Evolutionary conservation across 2,797 vertebrate genomes (phyloP).

Genomic region (Bufotes viridis): DNA sequence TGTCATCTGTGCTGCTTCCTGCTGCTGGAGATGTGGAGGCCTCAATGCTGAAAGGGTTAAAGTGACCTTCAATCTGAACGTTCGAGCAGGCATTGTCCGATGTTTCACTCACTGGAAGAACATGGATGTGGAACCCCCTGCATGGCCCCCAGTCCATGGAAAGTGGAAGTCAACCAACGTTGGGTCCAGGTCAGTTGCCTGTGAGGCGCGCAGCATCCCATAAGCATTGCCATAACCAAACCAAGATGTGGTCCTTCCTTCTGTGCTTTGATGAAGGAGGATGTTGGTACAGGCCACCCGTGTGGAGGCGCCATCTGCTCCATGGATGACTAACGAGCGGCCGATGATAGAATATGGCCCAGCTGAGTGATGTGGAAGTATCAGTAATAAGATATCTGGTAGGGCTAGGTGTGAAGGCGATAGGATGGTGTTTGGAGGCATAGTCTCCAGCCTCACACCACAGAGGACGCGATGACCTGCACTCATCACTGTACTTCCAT

Average conservation of each 20-base stretch:
- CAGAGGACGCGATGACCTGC: slow-evolving; percentile 70
- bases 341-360: slow-evolving; percentile 67
- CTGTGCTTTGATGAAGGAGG: slow-evolving; percentile 68
- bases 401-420: slow-evolving; percentile 67
- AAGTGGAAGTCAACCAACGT: slow-evolving; percentile 71
- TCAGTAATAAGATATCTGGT: slow-evolving; percentile 80
- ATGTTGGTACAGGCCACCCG: slow-evolving; percentile 82
- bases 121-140: slow-evolving; percentile 79
- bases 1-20: slow-evolving; percentile 76
- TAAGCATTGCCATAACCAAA: slow-evolving; percentile 66
- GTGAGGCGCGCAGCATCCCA: slow-evolving; percentile 72
- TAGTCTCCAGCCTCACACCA: slow-evolving; percentile 81
- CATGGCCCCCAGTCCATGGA: slow-evolving; percentile 69
- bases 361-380: slow-evolving; percentile 74
- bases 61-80: slow-evolving; percentile 75
- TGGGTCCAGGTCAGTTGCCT: slow-evolving; percentile 71
- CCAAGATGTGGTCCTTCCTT: slow-evolving; percentile 70
- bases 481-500: slow-evolving; percentile 72
- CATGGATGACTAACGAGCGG: slow-evolving; percentile 80
- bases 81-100: slow-evolving; percentile 72
- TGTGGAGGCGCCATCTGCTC: slow-evolving; percentile 55
- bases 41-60: slow-evolving; percentile 76
- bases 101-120: slow-evolving; percentile 71
- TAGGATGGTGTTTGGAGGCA: slow-evolving; percentile 69
- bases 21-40: slow-evolving; percentile 68